phyloP scores from a whole-genome alignment of 2,888 invertebrate species.

The Mythimna pallens region DNA sequence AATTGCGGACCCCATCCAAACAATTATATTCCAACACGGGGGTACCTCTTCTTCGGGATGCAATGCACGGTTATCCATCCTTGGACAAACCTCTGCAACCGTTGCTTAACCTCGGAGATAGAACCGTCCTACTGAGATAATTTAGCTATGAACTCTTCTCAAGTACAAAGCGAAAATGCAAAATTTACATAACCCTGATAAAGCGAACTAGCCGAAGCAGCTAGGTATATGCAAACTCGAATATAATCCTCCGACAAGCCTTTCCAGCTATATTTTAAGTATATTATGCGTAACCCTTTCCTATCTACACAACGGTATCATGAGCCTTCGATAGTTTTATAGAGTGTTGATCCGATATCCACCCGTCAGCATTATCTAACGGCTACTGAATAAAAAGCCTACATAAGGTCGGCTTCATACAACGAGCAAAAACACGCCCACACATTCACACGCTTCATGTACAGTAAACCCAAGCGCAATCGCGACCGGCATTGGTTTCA shows the following conservation, averaged over 20 bases:
- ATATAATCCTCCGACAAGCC: not conserved
- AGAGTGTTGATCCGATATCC: not conserved
- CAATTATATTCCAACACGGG: no score
- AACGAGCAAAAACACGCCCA: no score
- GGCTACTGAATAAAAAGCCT: not conserved
- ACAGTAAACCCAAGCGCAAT: no score
- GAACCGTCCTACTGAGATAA: no score
- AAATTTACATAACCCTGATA: not conserved
- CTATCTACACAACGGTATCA: not conserved
- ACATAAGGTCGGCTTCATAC: not conserved
- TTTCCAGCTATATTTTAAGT: not conserved
- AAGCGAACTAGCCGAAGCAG: not conserved
- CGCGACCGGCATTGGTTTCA: no score
- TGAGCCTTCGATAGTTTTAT: not conserved
- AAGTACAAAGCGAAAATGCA: not conserved
- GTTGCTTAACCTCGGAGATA: no score
- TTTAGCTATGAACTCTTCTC: no score
- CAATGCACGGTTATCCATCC: no score
- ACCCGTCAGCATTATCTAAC: not conserved
- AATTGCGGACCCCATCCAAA: no score
- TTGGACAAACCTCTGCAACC: no score
- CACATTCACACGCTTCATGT: no score
- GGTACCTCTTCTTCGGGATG: no score
- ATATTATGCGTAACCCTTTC: not conserved
- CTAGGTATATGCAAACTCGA: not conserved